Evolutionary conservation across 2,888 invertebrate genomes (phyloP), one percentile per base, ranked within the genome.

Genomic region (Acanthopleura granulata): DNA sequence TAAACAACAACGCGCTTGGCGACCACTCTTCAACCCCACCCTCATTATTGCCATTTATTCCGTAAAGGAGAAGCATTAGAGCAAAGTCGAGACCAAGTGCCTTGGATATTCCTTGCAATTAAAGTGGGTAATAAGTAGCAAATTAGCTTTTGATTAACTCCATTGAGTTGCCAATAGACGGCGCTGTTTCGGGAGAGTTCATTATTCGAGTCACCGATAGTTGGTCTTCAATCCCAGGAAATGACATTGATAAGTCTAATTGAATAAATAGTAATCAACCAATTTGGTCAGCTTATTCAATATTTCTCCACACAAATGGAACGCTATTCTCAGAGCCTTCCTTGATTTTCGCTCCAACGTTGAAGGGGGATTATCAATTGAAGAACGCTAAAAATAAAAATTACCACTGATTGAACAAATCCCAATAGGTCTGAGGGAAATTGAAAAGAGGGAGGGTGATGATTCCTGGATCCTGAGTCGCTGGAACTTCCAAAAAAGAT

Each of bases 61-160:
- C 4, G 18, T 66, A 66, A 22, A 66, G 66, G 22, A 57, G 66
- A 27, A 66, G 66, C 3, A 66, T 66, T 66, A 25, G 25, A 27
- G 4, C 66, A 66, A 66, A 66, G 29, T 27, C 16, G 6, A 9
- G 1, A 3, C 6, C 3, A 22, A 18, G 27, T 66, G 27, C 25
- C 27, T 66, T 22, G 29, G 29, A 22, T 27, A 66, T 66, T 66
- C 29, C 66, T 66, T 66, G 15, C 66, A 66, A 66, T 66, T 66
- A 66, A 57, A 66, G 18, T 25, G 66, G 66, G 66, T 66, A 66
- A 66, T 66, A 66, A 66, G 66, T 27, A 22, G 66, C 29, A 66
- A 66, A 66, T 66, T 66, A 66, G 66, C 66, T 27, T 27, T 22
- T 22, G 29, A 66, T 66, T 66, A 66, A 66, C 6, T 66, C 57